Evolutionary conservation across 1,140 invertebrate species (phyloP), one percentile per base, ranked within the genome.

Genomic region (Solenopsis invicta): DNA sequence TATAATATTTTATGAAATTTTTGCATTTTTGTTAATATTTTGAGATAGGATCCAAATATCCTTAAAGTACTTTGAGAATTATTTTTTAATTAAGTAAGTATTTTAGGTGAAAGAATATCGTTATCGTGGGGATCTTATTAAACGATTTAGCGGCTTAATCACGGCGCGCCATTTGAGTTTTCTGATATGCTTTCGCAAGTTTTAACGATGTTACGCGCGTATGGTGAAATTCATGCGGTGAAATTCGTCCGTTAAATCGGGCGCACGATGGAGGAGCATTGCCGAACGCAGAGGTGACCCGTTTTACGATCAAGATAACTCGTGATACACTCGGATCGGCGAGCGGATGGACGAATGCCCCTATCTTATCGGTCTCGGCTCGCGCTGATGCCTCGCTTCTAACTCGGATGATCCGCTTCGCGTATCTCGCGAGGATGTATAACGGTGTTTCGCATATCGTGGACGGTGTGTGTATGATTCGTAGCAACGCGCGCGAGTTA

Each of bases 171-270:
- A 54, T 62, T 84, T 71, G 66, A 81, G 24, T 81, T 84, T 84
- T 62, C 80, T 84, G 69, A 59, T 29, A 29, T 21, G 69, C 80
- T 84, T 84, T 84, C 80, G 80, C 80, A 84, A 84, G 69, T 74
- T 81, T 81, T 21, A 71, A 81, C 50, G 41, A 84, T 61, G 29
- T 81, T 81, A 84, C n/a, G 18, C 67, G 66, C 67, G 69, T 37
- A 21, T 84, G 80, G 69, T 62, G 80, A 84, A 84, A 84, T 84
- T 84, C 29, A 8, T 74, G 29, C 80, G 69, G 69, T 75, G 69
- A 84, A 84, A 75, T 84, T 74, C n/a, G 71, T 84, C 54, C 69
- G 69, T 56, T 84, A 74, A 84, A 84, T 84, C 69, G 54, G 41
- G 41, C 69, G 41, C 69, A 74, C 54, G 80, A 48, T 34, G 67